Evolutionary conservation across 2,797 vertebrate species (phyloP).

Genomic region (Crotalus adamanteus): DNA sequence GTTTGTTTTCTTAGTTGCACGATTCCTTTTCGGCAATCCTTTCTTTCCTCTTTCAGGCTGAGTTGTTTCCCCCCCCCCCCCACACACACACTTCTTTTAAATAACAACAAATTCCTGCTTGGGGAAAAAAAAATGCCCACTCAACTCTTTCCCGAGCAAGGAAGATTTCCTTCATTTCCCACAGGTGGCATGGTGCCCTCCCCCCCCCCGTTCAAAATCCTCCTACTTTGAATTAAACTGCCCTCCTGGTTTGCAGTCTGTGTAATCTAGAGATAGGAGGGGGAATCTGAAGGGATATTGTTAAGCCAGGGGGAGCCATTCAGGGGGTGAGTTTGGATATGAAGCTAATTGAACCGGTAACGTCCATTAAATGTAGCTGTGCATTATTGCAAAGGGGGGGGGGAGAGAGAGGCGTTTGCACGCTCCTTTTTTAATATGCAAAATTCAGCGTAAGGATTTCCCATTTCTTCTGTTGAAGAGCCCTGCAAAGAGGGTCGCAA

Average conservation of each 20-base stretch:
- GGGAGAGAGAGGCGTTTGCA: neutral
- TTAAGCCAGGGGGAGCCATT: neutral
- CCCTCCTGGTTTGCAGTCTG: neutral
- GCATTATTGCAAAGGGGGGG: too few species aligned
- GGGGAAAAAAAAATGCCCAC: neutral
- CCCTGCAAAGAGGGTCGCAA: neutral
- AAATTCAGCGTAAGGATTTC: neutral
- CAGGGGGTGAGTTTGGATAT: neutral
- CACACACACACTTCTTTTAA: too few species aligned
- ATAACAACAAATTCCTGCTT: neutral
- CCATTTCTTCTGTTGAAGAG: neutral
- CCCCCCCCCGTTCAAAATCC: neutral
- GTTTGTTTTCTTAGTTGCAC: neutral
- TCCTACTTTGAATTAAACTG: neutral
- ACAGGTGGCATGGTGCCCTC: neutral
- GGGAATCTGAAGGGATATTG: neutral
- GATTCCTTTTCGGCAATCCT: neutral
- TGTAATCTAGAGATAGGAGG: neutral
- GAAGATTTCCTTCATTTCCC: neutral
- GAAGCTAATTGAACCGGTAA: neutral
- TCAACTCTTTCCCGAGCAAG: neutral
- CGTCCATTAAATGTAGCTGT: neutral
- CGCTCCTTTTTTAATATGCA: neutral
- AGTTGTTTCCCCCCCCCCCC: rapidly evolving
- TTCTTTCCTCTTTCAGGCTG: neutral